Percentiles rank a stretch among this genome's conserved stretches.
Evolutionary conservation across 2,888 invertebrate species (phyloP).

Genomic region (Eupeodes luniger): DNA sequence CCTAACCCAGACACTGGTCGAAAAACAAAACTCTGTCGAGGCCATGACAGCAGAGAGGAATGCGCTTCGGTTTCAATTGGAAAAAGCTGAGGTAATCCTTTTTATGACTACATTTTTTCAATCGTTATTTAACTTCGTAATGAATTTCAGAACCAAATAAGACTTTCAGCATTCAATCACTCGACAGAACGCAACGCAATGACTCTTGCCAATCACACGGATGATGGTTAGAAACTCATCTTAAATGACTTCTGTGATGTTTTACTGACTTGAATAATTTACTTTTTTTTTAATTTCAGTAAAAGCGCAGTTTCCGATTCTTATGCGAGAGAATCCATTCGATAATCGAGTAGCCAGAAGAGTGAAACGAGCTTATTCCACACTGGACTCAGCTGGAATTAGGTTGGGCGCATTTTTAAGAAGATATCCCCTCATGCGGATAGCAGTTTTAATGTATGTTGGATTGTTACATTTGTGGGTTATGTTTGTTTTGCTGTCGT

Average conservation of each 20-base stretch:
- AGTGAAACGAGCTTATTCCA: slow-evolving; percentile 91
- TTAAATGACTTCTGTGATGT: too few relatives aligned
- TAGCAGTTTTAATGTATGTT: slow-evolving; percentile 93
- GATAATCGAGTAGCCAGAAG: slow-evolving; percentile 90
- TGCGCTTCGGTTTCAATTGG: slow-evolving; percentile 92
- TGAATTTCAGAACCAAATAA: slow-evolving; percentile 85
- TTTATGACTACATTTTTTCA: neutral
- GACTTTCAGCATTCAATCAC: slow-evolving; percentile 85
- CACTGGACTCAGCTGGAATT: slow-evolving; percentile 91
- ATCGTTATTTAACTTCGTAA: neutral
- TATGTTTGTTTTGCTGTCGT: slow-evolving; percentile 90
- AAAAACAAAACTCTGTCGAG: slow-evolving; percentile 94
- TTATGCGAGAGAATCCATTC: slow-evolving; percentile 90
- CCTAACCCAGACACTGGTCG: slow-evolving; percentile 92
- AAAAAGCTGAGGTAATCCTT: slow-evolving; percentile 87
- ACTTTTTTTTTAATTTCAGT: slow-evolving; percentile 82
- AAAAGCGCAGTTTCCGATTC: slow-evolving; percentile 88
- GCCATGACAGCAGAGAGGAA: slow-evolving; percentile 93
- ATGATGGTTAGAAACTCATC: slow-evolving; percentile 85
- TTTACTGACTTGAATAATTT: too few relatives aligned
- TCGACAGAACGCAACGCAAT: slow-evolving; percentile 79
- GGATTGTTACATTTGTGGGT: slow-evolving; percentile 94
- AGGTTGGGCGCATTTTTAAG: slow-evolving; percentile 91
- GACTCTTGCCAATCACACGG: slow-evolving; percentile 87
- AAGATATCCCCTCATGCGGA: slow-evolving; percentile 92